phyloP scores from a whole-genome alignment of 1,140 invertebrate species.

The Papilio dardanus region DNA sequence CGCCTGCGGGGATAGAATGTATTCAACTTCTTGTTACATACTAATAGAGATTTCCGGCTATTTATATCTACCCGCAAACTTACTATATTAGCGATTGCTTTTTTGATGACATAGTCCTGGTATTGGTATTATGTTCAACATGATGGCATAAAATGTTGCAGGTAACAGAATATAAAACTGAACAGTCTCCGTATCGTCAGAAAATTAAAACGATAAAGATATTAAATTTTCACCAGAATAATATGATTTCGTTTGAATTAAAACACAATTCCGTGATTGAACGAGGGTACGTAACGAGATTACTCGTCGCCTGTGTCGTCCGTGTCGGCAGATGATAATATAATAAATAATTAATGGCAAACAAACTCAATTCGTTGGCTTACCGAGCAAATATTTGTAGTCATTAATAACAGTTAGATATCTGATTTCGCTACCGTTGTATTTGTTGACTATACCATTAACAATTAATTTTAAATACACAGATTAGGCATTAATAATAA shows the following conservation, averaged over 20 bases:
- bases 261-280: constrained; percentile 31
- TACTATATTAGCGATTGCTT: background rate
- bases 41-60: constrained; percentile 11
- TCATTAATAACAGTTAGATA: constrained; percentile 24
- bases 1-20: constrained; percentile 2
- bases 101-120: background rate
- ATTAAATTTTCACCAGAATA: background rate
- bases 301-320: constrained; percentile 1
- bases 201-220: background rate
- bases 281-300: constrained; percentile 23
- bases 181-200: background rate
- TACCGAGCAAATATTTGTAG: constrained; percentile 23
- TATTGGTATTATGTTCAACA: background rate
- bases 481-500: background rate
- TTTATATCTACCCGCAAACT: background rate
- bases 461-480: background rate
- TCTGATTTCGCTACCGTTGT: background rate
- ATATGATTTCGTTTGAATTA: constrained; percentile 13
- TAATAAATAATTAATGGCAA: constrained; percentile 35
- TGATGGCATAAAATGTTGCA: too few relatives aligned
- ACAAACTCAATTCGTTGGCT: constrained; percentile 33
- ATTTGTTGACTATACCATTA: constrained; percentile 6
- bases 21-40: background rate
- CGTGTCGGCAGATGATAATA: constrained; percentile 9
- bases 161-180: too few relatives aligned